phyloP scores from a whole-genome alignment of 1,140 invertebrate genomes.

The Bilobella aurantiaca region DNA sequence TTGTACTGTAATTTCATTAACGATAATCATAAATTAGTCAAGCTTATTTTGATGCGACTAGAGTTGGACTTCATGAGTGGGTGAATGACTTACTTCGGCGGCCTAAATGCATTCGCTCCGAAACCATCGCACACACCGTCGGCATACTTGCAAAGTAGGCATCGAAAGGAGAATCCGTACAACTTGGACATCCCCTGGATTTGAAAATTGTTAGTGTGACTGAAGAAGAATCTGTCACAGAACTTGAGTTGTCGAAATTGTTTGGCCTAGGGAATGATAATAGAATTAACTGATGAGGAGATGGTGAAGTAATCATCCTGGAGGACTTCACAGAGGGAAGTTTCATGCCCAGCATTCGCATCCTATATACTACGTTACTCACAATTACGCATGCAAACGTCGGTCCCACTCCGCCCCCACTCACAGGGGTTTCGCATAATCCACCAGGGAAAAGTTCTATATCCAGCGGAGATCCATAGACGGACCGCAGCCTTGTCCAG shows the following conservation, averaged over 20 bases:
- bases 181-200: no score
- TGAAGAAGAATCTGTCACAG: background rate
- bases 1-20: no score
- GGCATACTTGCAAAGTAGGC: no score
- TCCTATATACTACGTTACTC: constrained; percentile 39
- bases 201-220: no score
- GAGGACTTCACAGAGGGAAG: background rate
- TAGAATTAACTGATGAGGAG: background rate
- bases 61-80: no score
- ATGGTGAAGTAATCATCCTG: no score
- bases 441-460: constrained; percentile 50
- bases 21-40: no score
- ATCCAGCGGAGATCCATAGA: constrained; percentile 47
- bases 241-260: background rate
- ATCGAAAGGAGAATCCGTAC: no score
- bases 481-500: constrained; percentile 40
- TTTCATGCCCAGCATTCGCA: background rate
- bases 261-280: background rate
- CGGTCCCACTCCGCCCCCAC: constrained; percentile 43
- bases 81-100: no score
- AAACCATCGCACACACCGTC: no score
- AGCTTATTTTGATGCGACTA: no score
- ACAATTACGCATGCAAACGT: constrained; percentile 51
- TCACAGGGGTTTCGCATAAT: constrained; percentile 45
- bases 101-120: no score